These are phyloP conservation scores for Lepidochrysops patricia DNA, from an alignment of 2,888 invertebrate species.

Conservation along the genomic window DNA sequence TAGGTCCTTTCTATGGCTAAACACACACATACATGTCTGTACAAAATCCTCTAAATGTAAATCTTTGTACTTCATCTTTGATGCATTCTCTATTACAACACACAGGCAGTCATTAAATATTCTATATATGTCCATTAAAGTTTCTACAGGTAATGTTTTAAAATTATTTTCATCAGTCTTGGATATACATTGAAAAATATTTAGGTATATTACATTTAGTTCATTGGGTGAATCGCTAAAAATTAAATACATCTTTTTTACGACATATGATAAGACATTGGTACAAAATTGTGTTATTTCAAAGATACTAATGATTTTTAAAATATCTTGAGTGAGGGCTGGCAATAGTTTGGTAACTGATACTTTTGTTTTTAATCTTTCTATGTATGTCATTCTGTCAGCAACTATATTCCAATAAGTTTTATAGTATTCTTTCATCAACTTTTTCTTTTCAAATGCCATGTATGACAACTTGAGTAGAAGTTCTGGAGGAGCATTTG, in stretches of 20 bases:
- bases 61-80: slow-evolving; percentile 36
- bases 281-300: slow-evolving; percentile 43
- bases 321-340: slow-evolving; percentile 43
- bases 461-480: slow-evolving; percentile 54
- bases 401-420: slow-evolving; percentile 57
- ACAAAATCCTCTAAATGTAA: slow-evolving; percentile 32
- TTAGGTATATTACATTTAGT: slow-evolving; percentile 32
- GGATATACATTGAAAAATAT: slow-evolving; percentile 39
- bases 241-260: slow-evolving; percentile 48
- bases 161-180: slow-evolving; percentile 38
- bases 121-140: slow-evolving; percentile 38
- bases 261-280: slow-evolving; percentile 38
- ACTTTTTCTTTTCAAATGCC: slow-evolving; percentile 45
- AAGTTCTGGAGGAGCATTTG: slow-evolving; percentile 41
- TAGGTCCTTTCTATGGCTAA: slow-evolving; percentile 40
- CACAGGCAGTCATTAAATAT: slow-evolving; percentile 52
- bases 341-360: slow-evolving; percentile 43
- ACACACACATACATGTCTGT: slow-evolving; percentile 30
- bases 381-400: slow-evolving; percentile 48
- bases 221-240: slow-evolving; percentile 37
- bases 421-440: slow-evolving; percentile 46
- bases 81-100: slow-evolving; percentile 44
- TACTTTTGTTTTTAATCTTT: slow-evolving; percentile 38
- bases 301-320: slow-evolving; percentile 44
- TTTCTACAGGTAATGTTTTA: slow-evolving; percentile 35